These are phyloP conservation scores for Mastomys natalensis DNA, from an alignment of 2,113 vertebrate species.

Conservation along the genomic window DNA sequence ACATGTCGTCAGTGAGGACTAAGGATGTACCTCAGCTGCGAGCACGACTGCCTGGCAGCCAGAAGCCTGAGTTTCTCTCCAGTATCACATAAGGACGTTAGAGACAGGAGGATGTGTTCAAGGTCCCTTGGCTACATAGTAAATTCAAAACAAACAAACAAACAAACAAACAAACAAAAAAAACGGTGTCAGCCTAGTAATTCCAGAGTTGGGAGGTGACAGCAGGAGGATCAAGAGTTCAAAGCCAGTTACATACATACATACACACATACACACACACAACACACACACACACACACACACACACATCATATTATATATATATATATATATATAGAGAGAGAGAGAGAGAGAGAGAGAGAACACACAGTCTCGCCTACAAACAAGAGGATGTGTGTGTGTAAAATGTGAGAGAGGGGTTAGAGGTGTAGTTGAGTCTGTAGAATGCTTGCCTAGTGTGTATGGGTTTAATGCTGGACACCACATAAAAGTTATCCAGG, in stretches of 20 bases:
- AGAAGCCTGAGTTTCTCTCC: background rate
- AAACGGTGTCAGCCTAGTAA: background rate
- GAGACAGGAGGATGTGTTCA: background rate
- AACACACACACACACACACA: too few relatives aligned
- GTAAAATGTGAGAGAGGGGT: background rate
- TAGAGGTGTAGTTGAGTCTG: background rate
- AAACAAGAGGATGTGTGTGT: too few relatives aligned
- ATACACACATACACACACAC: too few relatives aligned
- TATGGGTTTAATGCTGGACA: background rate
- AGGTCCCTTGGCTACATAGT: background rate
- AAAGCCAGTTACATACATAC: too few relatives aligned
- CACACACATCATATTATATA: too few relatives aligned
- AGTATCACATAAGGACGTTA: background rate
- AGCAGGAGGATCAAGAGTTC: background rate
- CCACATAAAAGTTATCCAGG: background rate
- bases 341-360: too few relatives aligned
- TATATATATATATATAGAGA: too few relatives aligned
- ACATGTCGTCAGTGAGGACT: background rate
- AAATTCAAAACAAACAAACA: too few relatives aligned
- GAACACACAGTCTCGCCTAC: too few relatives aligned
- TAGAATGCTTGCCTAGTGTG: background rate
- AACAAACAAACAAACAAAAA: too few relatives aligned
- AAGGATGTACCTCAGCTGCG: background rate
- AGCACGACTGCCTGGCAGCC: background rate
- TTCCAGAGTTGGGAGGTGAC: background rate